phyloP scores from a whole-genome alignment of 2,797 vertebrate species.

The Gouania willdenowi region DNA sequence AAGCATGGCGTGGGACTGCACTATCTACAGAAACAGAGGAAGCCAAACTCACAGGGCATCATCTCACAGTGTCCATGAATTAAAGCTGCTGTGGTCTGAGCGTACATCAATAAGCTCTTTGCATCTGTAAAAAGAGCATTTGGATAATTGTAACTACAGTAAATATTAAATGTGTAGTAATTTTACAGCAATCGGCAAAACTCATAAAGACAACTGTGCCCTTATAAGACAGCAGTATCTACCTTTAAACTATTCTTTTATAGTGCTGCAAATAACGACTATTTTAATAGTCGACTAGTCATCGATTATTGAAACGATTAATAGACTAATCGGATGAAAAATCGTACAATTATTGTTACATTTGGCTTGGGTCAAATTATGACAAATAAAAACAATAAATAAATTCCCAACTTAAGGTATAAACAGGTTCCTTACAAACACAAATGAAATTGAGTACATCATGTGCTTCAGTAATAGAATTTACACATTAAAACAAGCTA shows the following conservation, averaged over 20 bases:
- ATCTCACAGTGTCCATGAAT: slow-evolving; percentile 44
- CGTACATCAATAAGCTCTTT: slow-evolving; percentile 21
- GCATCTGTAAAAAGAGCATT: slow-evolving; percentile 13
- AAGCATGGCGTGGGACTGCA: slow-evolving; percentile 62
- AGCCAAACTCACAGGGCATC: slow-evolving; percentile 51
- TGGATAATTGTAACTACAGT: slow-evolving; percentile 12
- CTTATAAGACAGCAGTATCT: neutral
- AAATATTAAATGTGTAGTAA: neutral
- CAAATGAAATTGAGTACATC: too few relatives aligned
- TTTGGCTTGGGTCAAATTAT: too few relatives aligned
- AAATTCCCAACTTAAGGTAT: too few relatives aligned
- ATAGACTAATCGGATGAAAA: too few relatives aligned
- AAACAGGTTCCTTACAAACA: too few relatives aligned
- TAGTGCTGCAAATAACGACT: too few relatives aligned
- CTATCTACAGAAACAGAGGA: slow-evolving; percentile 48
- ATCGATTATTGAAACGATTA: too few relatives aligned
- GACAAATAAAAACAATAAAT: too few relatives aligned
- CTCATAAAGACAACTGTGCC: neutral
- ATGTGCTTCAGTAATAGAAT: too few relatives aligned
- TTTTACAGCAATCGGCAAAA: neutral
- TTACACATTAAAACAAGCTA: too few relatives aligned
- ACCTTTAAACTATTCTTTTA: slow-evolving; percentile 8
- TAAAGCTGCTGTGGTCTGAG: slow-evolving; percentile 11
- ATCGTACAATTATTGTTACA: too few relatives aligned
- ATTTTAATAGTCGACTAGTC: too few relatives aligned